Evolutionary conservation across 2,888 invertebrate genomes (phyloP), one percentile per base, ranked within the genome.

Genomic region (Cheilosia impressa): DNA sequence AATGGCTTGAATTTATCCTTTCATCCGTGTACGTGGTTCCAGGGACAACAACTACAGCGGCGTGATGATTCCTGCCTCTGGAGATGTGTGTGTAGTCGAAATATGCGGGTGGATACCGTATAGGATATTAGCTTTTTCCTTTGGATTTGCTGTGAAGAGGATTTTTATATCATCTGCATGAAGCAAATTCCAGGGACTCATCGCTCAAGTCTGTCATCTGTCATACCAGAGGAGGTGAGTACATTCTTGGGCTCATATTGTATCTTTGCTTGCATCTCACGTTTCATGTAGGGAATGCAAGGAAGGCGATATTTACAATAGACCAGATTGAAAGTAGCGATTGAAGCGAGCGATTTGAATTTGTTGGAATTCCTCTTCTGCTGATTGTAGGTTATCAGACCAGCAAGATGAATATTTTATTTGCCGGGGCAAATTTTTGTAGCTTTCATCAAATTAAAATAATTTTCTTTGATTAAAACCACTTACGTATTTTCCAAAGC

Each of bases 321-420:
- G 53, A 52, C 2, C 47, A 47, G 47, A 47, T 63, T 27, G 47
- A 63, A 41, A 34, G 45, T 45, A 79, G 65, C 24, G 57, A 79
- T 72, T 72, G 65, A 65, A 58, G 45, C 45, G 24, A 79, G 73
- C 66, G 41, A 81, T 81, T 81, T 50, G 63, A 75, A 81, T 75
- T 81, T 68, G 62, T 75, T 57, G 62, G 62, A 55, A 80, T 80
- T 80, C 62, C 66, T 55, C 24, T 13, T 5, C 69, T 27, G 45
- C 19, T 19, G 47, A 47, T 47, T 47, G 17, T 10, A 22, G 1
- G 22, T 2, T 17, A 47, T 17, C 13, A 4, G 22, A 22, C 13
- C 10, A 22, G 17, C 5, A 45, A 6, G 17, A 1, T 6, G n/a
- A 45, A 7, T n/a, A 45, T 38, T 38, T 13, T 38, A 38, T 4